Evolutionary conservation across 2,113 vertebrate species (phyloP).

Genomic region (Phycodurus eques): DNA sequence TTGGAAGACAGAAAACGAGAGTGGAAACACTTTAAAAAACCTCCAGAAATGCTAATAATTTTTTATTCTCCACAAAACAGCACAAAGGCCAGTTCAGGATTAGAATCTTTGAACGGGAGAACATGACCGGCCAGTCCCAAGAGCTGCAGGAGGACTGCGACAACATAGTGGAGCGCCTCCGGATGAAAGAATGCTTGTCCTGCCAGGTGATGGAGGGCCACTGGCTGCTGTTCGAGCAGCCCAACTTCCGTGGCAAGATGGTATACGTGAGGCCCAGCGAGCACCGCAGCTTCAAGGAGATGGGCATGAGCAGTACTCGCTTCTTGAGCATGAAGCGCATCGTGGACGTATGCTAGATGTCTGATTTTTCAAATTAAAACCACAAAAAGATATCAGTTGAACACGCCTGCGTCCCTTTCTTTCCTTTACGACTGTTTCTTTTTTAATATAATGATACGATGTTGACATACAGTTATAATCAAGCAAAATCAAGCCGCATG

Average conservation of each 20-base stretch:
- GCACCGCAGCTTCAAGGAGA: constrained; percentile 60
- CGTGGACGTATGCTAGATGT: constrained; percentile 55
- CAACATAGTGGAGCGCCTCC: constrained; percentile 49
- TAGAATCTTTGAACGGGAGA: constrained; percentile 59
- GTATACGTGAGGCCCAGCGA: constrained; percentile 64
- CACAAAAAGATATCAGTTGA: background rate
- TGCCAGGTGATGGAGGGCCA: constrained; percentile 61
- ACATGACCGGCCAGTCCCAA: constrained; percentile 43
- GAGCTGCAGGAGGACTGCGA: constrained; percentile 58
- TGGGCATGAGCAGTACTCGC: constrained; percentile 34
- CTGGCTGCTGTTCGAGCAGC: constrained; percentile 68
- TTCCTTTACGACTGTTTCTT: background rate
- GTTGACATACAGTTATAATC: background rate
- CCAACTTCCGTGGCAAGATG: constrained; percentile 61
- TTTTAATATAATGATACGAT: background rate
- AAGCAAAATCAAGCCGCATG: background rate
- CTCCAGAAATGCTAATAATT: background rate
- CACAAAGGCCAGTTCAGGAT: constrained; percentile 56
- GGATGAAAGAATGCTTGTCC: constrained; percentile 53
- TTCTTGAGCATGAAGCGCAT: constrained; percentile 61
- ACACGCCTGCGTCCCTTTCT: background rate
- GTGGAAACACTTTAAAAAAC: background rate
- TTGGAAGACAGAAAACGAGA: background rate
- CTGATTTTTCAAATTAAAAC: background rate
- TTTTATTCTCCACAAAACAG: constrained; percentile 19